These are phyloP conservation scores for Arvicanthis niloticus DNA, from an alignment of 2,113 vertebrate genomes.

Conservation along the genomic window DNA sequence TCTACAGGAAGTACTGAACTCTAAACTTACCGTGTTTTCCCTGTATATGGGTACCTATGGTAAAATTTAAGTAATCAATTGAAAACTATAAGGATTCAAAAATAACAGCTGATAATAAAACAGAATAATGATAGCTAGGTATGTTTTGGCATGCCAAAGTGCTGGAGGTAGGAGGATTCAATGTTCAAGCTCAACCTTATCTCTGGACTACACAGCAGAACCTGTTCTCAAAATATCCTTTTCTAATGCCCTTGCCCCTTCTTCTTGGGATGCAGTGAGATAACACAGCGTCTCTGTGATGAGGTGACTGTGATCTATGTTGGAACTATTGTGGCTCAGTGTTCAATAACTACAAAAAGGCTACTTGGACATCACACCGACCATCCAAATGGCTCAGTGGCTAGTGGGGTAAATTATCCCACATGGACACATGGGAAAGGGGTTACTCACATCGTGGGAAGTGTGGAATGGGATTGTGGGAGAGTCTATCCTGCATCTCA, in stretches of 20 bases:
- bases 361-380: not conserved
- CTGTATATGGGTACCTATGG: not conserved
- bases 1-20: too few species aligned
- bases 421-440: not conserved
- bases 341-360: not conserved
- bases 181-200: not conserved
- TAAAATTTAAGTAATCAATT: not conserved
- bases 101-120: not conserved
- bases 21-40: too few species aligned
- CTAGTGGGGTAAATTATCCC: not conserved
- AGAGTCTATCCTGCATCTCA: not conserved
- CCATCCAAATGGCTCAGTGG: not conserved
- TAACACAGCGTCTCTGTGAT: not conserved
- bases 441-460: not conserved
- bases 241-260: not conserved
- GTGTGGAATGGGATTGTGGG: not conserved
- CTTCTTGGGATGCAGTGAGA: not conserved
- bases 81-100: not conserved
- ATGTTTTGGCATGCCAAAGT: not conserved
- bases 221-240: not conserved
- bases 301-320: not conserved
- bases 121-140: not conserved
- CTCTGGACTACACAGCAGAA: not conserved
- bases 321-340: not conserved
- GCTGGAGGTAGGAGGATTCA: not conserved